These are phyloP conservation scores for Lycocerus yunnanus DNA, from an alignment of 2,888 invertebrate genomes.

Conservation along the genomic window DNA sequence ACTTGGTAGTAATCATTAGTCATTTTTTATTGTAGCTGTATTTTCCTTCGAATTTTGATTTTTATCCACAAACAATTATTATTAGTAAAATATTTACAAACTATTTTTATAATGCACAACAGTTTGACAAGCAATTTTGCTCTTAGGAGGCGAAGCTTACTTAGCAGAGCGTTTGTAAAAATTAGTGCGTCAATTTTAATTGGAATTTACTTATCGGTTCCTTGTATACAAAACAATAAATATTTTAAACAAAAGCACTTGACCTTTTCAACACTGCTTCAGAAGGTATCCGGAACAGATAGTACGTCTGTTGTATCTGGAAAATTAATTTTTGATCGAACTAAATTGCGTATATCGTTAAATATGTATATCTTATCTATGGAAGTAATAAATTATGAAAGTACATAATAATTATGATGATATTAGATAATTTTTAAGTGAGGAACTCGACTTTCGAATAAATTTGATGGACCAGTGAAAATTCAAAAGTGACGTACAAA, in stretches of 20 bases:
- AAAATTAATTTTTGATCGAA: not conserved
- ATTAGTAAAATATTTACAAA: too few relatives aligned
- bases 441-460: not conserved
- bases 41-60: too few relatives aligned
- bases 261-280: not conserved
- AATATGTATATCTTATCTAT: not conserved
- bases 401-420: not conserved
- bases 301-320: not conserved
- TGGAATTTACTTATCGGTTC: not conserved
- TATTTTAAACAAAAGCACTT: not conserved
- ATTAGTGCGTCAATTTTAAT: too few relatives aligned
- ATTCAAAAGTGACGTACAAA: too few relatives aligned
- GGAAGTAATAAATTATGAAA: not conserved
- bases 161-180: too few relatives aligned
- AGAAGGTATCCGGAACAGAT: not conserved
- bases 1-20: too few relatives aligned
- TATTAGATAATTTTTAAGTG: not conserved
- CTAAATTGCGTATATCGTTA: not conserved
- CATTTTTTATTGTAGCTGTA: too few relatives aligned
- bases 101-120: too few relatives aligned
- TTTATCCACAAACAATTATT: too few relatives aligned
- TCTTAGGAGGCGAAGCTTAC: too few relatives aligned
- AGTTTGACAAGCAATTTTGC: too few relatives aligned
- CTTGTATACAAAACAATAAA: not conserved
- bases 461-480: not conserved